Percentiles rank a stretch among this genome's conserved stretches.
These are phyloP conservation scores for Coluber constrictor DNA, from an alignment of 2,797 vertebrate genomes.

Conservation along the genomic window DNA sequence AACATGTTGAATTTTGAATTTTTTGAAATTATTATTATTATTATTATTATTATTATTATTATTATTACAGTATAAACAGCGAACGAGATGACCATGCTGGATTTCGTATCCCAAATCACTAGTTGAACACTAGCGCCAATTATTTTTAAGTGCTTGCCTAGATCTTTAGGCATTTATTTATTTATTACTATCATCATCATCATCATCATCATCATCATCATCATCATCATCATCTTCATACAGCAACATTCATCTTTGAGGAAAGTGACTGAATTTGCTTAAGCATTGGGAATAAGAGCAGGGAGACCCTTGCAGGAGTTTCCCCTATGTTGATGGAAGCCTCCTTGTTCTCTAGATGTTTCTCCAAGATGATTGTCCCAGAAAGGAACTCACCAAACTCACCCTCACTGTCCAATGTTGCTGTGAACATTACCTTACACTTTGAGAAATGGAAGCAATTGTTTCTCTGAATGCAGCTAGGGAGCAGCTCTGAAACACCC, in stretches of 20 bases:
- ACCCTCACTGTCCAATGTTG: background rate
- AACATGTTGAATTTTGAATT: too few species aligned
- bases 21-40: too few species aligned
- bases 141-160: too few species aligned
- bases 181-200: too few species aligned
- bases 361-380: too few species aligned
- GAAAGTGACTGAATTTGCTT: background rate
- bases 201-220: too few species aligned
- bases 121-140: too few species aligned
- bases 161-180: too few species aligned
- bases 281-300: background rate
- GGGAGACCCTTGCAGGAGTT: background rate
- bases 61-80: too few species aligned
- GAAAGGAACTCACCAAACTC: background rate
- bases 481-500: background rate
- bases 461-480: background rate
- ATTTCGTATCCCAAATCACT: too few species aligned
- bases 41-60: too few species aligned
- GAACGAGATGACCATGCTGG: too few species aligned
- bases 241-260: background rate
- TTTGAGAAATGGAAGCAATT: background rate
- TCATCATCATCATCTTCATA: background rate
- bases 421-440: background rate
- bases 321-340: background rate
- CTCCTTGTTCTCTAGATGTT: background rate